Percentiles rank a stretch among this genome's conserved stretches.
Conservation (phyloP, 2,888 invertebrate genomes). For the Schizaphis graminum region DNA sequence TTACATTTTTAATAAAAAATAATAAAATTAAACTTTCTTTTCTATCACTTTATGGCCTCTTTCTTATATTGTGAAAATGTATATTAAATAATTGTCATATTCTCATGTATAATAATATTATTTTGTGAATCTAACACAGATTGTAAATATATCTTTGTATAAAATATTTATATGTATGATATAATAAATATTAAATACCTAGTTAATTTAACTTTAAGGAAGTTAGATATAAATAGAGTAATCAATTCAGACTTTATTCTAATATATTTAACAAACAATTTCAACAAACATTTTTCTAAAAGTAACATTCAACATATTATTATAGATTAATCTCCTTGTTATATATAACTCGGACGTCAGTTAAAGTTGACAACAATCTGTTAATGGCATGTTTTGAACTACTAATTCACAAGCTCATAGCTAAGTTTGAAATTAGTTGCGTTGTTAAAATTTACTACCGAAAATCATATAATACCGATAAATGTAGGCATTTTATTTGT, state of each 20-base stretch:
- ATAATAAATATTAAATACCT: neutral
- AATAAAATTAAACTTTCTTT: neutral
- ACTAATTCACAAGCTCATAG: neutral
- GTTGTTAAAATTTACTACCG: neutral
- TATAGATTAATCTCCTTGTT: neutral
- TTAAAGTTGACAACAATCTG: slow-evolving; percentile 51
- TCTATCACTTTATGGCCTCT: too few species aligned
- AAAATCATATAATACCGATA: neutral
- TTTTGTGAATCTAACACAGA: too few species aligned
- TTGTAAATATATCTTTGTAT: too few species aligned
- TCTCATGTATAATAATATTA: too few species aligned
- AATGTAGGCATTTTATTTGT: neutral
- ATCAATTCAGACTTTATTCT: neutral
- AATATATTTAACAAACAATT: neutral
- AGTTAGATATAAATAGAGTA: neutral
- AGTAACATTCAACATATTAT: neutral
- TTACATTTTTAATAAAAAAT: neutral
- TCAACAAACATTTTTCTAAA: neutral
- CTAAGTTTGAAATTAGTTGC: slow-evolving; percentile 32
- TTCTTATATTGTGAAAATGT: too few species aligned
- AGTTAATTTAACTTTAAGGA: neutral
- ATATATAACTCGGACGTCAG: slow-evolving; percentile 2
- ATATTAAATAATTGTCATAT: too few species aligned
- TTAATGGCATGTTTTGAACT: slow-evolving; percentile 31
- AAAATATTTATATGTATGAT: neutral